These are phyloP conservation scores for Drosophila erecta DNA, from an alignment of 1,140 invertebrate genomes.

Conservation along the genomic window DNA sequence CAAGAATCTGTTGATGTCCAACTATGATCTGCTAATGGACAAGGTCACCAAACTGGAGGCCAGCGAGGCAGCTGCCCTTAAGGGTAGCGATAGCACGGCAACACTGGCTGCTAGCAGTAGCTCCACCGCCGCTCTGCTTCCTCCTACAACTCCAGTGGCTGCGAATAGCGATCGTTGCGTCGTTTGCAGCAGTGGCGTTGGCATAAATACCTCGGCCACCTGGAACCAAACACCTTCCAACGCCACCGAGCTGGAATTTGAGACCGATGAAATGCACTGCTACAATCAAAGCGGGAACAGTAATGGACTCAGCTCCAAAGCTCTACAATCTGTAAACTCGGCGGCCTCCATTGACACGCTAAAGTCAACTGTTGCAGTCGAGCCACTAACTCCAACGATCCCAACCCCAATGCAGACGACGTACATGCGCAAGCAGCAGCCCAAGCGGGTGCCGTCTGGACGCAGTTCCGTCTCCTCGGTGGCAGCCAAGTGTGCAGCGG, in stretches of 20 bases:
- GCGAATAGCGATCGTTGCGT: constrained; percentile 85
- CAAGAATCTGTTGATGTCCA: constrained; percentile 88
- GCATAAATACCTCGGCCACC: constrained; percentile 69
- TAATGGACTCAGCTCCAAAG: constrained; percentile 27
- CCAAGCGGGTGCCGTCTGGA: constrained; percentile 70
- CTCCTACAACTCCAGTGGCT: constrained; percentile 1
- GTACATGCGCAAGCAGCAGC: constrained; percentile 57
- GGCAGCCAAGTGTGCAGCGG: constrained; percentile 76
- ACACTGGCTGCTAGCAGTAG: constrained; percentile 66
- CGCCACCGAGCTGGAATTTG: constrained; percentile 88
- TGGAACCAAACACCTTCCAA: constrained; percentile 87
- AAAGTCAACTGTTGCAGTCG: constrained; percentile 54
- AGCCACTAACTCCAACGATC: constrained; percentile 12
- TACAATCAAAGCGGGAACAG: constrained; percentile 56
- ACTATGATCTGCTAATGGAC: constrained; percentile 87
- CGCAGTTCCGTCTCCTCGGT: constrained; percentile 77
- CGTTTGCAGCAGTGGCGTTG: constrained; percentile 85
- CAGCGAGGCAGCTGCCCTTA: constrained; percentile 54
- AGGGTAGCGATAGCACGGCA: constrained; percentile 67
- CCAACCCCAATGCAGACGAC: constrained; percentile 20
- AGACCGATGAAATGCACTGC: constrained; percentile 85
- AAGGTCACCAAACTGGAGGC: constrained; percentile 84
- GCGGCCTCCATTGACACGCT: constrained; percentile 75
- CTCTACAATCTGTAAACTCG: constrained; percentile 60
- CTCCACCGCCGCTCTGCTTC: constrained; percentile 18